Evolutionary conservation across 2,113 vertebrate species (phyloP), one percentile per base, ranked within the genome.

Genomic region (Setophaga kirtlandii): DNA sequence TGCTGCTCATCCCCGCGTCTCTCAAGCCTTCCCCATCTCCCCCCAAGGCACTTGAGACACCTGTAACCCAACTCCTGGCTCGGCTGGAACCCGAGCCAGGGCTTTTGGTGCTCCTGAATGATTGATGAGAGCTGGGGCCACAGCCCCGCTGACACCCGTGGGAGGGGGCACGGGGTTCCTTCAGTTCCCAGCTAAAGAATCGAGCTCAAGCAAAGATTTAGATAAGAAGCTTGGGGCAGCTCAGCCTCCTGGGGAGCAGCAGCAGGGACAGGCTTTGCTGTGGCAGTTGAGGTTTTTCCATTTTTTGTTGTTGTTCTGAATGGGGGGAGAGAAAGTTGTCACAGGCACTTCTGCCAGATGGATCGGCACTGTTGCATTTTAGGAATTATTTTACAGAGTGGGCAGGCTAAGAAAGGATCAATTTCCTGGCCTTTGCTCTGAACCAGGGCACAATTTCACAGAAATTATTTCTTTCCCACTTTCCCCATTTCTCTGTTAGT

Each of bases 171-270:
- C 2, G 1, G 63, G 87, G 53, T 63, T 22, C 58, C 78, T 75
- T 42, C 86, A 50, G 78, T 39, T 64, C 81, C 69, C 6, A 4
- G 84, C 76, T 83, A 24, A 87, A 83, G 83, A 35, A 91, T 17
- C 1, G 7, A 94, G 70, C 89, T 92, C 89, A 84, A 20, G 82
- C 6, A 2, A 96, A 96, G 96, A 79, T 97, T 95, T 91, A 93
- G 89, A 64, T 96, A 94, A 97, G 96, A 82, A 70, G 95, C 95
- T 97, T 95, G 87, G 39, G 73, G 68, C 71, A 83, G 79, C 83
- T 94, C 87, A 94, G 81, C 83, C 58, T 83, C 47, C 23, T 9
- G 3, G 31, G 39, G 67, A 63, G 22, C 21, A 0, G 5, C 28
- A 31, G 49, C 52, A 56, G 19, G 42, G 56, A 68, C 52, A 60